Evolutionary conservation across 2,888 invertebrate species (phyloP), one percentile per base, ranked within the genome.

Genomic region (Julus scandinavius): DNA sequence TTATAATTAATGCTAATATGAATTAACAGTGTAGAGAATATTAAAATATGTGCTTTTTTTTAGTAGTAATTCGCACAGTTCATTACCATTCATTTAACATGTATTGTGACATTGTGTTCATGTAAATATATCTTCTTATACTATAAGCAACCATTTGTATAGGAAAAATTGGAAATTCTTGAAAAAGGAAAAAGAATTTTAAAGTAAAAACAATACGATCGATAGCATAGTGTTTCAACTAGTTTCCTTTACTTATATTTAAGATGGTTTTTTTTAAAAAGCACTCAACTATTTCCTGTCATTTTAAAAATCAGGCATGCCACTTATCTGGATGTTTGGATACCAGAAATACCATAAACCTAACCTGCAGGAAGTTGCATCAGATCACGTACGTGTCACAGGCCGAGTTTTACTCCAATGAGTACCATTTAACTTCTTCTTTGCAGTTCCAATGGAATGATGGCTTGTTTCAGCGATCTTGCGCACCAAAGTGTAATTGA

Each of bases 31-130:
- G 72, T 72, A 72, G 72, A 72, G 72, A 29, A 72, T 72, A 72
- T 72, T 72, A 72, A 72, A 72, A 72, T 72, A 72, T 72, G 72
- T 72, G 72, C 72, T 72, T 29, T 72, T 72, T 29, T 72, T 72
- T 72, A 72, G 72, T 72, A 72, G 20, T 72, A 29, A 72, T 72
- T 63, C 63, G 63, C 63, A 20, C n/a, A 20, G 63, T 63, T 63
- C 63, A 63, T 17, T 29, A 29, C 29, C 72, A n/a, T 11, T 29
- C 72, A 1, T 11, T n/a, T n/a, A 72, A 72, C 72, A n/a, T 72
- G 20, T 17, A 6, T 63, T 63, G 63, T 72, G 29, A 72, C 72
- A 63, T 29, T 72, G 72, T 29, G 72, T 72, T 72, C 72, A 29
- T 72, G 72, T 72, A 72, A 72, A 72, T 72, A 72, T 72, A 72